Base-by-base conservation (phyloP, 2,797 vertebrate species). In the Chaetophractus vellerosus region DNA sequence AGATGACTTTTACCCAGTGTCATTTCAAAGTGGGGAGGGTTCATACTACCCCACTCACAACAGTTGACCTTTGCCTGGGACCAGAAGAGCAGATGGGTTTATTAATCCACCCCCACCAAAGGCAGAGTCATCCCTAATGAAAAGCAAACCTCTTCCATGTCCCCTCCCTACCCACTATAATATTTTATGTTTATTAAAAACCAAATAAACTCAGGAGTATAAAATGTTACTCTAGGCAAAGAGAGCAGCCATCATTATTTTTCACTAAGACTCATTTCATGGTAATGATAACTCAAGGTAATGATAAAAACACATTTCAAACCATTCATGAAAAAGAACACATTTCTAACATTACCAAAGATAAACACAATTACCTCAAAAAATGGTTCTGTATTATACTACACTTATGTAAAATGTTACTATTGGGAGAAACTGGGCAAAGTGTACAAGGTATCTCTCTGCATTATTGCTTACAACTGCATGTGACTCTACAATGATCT, bases 321-420 rank as follows among this genome's bases (percentile, higher is more conserved):
- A 36, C 45, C 48, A 85, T 69, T 69, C 64, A 85, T 38, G 64
- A 55, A 69, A 69, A 26, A 55, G 48, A 11, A 26, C 48, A 64
- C 50, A 38, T 38, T 45, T 36, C 45, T 28, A 68, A 69, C 36
- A 55, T 55, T 55, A 69, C 33, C 15, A 11, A 52, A 52, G 19
- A 52, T 36, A 41, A 85, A 68, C 31, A 52, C 48, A 66, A 85
- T 69, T 69, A 38, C 95, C 94, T 75, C 75, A 55, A 97, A 84
- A 95, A 80, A 95, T 97, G 97, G 96, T 93, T 74, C 71, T 74
- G 24, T 48, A 74, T 48, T 48, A 74, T 14, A 26, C 38, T 26
- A 9, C 7, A 31, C 48, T 10, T 74, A 48, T 31, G 16, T 41
- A 45, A 74, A 74, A 48, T 48, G 38, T 28, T 74, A 74, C 16